These are phyloP conservation scores for Passerina amoena DNA, from an alignment of 2,113 vertebrate species.

Conservation along the genomic window DNA sequence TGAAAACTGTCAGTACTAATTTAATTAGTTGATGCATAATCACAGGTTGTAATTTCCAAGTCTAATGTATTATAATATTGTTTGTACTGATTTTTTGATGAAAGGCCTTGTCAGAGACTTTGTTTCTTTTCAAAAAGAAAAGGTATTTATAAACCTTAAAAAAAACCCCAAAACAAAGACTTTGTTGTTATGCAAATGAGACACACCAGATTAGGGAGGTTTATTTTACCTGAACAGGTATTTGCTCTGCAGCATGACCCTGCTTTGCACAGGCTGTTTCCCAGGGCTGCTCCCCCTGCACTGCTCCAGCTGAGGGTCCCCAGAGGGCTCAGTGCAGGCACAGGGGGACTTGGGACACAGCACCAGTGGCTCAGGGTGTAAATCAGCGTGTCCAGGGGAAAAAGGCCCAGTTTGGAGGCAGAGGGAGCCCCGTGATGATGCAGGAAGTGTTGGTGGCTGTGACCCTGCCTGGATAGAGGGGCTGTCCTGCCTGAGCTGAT, in stretches of 20 bases:
- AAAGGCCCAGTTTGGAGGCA: not conserved
- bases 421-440: not conserved
- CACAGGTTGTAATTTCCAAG: slow-evolving; percentile 68
- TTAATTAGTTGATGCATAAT: slow-evolving; percentile 69
- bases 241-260: not conserved
- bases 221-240: slow-evolving; percentile 25
- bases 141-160: slow-evolving; percentile 32
- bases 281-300: not conserved
- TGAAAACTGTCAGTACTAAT: slow-evolving; percentile 69
- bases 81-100: slow-evolving; percentile 70
- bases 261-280: not conserved
- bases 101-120: slow-evolving; percentile 61
- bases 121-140: slow-evolving; percentile 54
- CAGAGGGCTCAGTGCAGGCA: not conserved
- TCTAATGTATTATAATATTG: slow-evolving; percentile 73
- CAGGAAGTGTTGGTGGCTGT: not conserved
- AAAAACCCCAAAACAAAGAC: not conserved
- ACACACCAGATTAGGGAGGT: not conserved
- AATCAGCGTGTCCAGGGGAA: not conserved
- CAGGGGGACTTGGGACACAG: not conserved
- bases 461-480: not conserved
- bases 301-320: rapidly evolving
- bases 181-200: slow-evolving; percentile 18
- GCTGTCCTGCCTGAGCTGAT: not conserved
- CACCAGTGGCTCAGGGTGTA: not conserved